phyloP scores from a whole-genome alignment of 2,888 invertebrate genomes.

The Ecliptopera silaceata region DNA sequence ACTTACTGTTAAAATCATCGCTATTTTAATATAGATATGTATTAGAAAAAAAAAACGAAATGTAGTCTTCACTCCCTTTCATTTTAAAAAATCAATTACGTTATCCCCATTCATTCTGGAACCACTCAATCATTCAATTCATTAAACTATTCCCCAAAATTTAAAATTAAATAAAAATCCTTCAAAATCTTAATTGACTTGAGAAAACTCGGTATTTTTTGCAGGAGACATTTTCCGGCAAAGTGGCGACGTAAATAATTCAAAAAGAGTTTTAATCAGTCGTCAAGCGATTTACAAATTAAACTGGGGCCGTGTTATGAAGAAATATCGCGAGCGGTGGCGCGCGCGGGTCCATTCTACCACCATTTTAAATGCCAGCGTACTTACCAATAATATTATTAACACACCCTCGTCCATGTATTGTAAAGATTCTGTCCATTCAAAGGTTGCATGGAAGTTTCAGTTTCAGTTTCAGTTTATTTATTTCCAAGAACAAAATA shows the following conservation, averaged over 20 bases:
- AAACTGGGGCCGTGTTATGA: slow-evolving; percentile 80
- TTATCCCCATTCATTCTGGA: slow-evolving; percentile 1
- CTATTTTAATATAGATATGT: too few species aligned
- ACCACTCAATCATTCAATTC: slow-evolving; percentile 21
- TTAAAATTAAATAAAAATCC: slow-evolving; percentile 19
- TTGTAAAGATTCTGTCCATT: too few species aligned
- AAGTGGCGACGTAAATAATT: slow-evolving; percentile 66
- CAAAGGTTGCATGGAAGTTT: too few species aligned
- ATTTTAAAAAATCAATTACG: background rate
- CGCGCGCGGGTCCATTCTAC: slow-evolving; percentile 52
- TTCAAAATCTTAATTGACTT: slow-evolving; percentile 26
- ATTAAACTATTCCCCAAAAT: slow-evolving; percentile 13
- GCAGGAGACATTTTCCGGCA: slow-evolving; percentile 29
- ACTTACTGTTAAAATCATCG: too few species aligned
- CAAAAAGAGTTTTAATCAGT: slow-evolving; percentile 81
- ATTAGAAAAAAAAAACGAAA: too few species aligned
- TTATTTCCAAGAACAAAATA: too few species aligned
- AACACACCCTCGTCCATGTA: too few species aligned
- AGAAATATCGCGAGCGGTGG: slow-evolving; percentile 69
- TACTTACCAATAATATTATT: too few species aligned
- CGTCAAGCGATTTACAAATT: slow-evolving; percentile 82
- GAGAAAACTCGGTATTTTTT: slow-evolving; percentile 29
- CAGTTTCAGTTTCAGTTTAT: too few species aligned
- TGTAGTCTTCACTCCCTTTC: too few species aligned
- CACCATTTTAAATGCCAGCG: background rate